Conservation (phyloP, 2,888 invertebrate species). For the Timandra comae region DNA sequence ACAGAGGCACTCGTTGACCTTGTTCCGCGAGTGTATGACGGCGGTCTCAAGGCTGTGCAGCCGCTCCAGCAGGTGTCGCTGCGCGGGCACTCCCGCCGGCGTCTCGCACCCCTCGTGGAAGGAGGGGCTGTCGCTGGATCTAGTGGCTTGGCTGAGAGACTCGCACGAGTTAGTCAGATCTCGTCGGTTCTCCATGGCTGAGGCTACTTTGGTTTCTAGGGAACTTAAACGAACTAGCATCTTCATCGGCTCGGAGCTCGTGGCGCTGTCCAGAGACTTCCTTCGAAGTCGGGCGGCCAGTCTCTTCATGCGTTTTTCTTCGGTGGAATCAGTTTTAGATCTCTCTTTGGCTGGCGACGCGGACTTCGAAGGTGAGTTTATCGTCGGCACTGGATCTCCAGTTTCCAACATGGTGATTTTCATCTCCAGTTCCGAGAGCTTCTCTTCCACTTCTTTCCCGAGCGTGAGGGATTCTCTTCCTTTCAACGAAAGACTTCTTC, state of each 20-base stretch:
- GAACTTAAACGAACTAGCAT: constrained; percentile 85
- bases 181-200: constrained; percentile 66
- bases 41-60: constrained; percentile 79
- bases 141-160: constrained; percentile 65
- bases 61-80: constrained; percentile 75
- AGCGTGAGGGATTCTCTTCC: constrained; percentile 88
- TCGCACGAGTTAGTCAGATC: constrained; percentile 76
- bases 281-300: constrained; percentile 78
- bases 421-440: constrained; percentile 86
- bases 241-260: constrained; percentile 87
- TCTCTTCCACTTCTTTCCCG: constrained; percentile 90
- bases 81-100: constrained; percentile 48
- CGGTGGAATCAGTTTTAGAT: constrained; percentile 66
- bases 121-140: constrained; percentile 51
- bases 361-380: constrained; percentile 71
- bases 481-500: constrained; percentile 88
- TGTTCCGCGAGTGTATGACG: constrained; percentile 79
- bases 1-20: constrained; percentile 81
- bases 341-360: constrained; percentile 74
- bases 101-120: constrained; percentile 47
- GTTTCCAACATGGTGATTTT: constrained; percentile 83
- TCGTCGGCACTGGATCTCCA: constrained; percentile 58
- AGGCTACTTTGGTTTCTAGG: constrained; percentile 85
- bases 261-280: constrained; percentile 87
- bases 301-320: constrained; percentile 71